Base-by-base conservation (phyloP, 2,797 vertebrate genomes). In the Phoeniculus purpureus region DNA sequence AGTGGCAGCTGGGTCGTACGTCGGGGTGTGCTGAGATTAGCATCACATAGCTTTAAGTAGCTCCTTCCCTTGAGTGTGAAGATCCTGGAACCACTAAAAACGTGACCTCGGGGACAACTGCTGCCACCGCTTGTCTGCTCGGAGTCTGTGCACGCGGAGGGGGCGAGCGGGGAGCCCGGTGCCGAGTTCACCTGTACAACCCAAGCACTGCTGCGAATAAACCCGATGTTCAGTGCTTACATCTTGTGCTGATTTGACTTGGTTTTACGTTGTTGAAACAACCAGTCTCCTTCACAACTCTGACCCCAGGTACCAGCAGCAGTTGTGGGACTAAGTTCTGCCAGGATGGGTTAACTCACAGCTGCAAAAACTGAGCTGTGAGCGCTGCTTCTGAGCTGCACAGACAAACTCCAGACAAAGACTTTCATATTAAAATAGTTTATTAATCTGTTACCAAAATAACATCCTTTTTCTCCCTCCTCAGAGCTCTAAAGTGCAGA, bases 351-450 rank as follows among this genome's bases (percentile, higher is more conserved):
- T 23, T 4, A 21, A 14, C 50, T 12, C n/a, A 16, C 23, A 50
- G 2, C 47, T 70, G 43, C 45, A 12, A 21, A 3, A 4, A 7
- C 80, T 4, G 8, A 75, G 47, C 54, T 56, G 34, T 8, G 22
- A 47, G 19, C 45, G 45, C 15, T 2, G 1, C 21, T 26, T 3
- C 45, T 37, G 37, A 5, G 7, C 32, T 19, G 51, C 67, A 58
- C 64, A 65, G 23, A 11, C 27, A 45, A 62, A 74, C 55, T 81
- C 60, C 87, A 94, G 26, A 77, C 87, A 94, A 29, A 77, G 26
- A 18, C 27, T 80, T 94, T 87, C 45, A 64, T 97, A 97, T 92
- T 93, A 98, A 98, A 98, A 98, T 97, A 97, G 58, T 97, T 98
- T 98, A 97, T 97, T 97, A 96, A 94, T 94, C 85, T 92, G 89